Percentiles rank a stretch among this genome's conserved stretches.
phyloP scores from a whole-genome alignment of 35 echinoderm and acorn worm genomes.

The Lytechinus variegatus region DNA sequence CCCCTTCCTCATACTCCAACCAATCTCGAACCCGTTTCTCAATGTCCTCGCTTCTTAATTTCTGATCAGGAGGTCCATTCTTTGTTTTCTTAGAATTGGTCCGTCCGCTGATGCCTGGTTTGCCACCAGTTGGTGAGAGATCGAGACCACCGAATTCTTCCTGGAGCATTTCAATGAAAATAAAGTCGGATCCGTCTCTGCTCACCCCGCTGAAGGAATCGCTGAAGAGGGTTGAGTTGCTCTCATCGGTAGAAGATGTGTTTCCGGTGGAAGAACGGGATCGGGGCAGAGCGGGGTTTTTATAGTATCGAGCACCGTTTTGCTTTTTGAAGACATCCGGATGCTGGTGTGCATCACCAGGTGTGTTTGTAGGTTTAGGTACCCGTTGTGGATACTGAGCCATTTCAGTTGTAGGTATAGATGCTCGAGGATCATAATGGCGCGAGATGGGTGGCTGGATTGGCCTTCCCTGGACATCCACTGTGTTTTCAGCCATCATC shows the following conservation, averaged over 20 bases:
- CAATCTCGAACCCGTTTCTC: constrained; percentile 89
- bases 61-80: constrained; percentile 66
- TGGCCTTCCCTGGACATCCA: not conserved
- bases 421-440: not conserved
- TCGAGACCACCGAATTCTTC: constrained; percentile 82
- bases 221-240: constrained; percentile 40
- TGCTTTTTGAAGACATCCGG: not conserved
- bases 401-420: not conserved
- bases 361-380: not conserved
- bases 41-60: constrained; percentile 83
- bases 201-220: constrained; percentile 49
- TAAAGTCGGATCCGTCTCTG: constrained; percentile 72
- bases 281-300: constrained; percentile 30
- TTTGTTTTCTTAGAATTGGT: not conserved
- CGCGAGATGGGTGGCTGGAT: not conserved
- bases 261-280: constrained; percentile 43
- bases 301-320: constrained; percentile 44
- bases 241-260: constrained; percentile 41
- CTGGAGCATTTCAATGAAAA: constrained; percentile 94
- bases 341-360: not conserved
- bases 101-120: constrained; percentile 43
- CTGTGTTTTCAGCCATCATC: not conserved
- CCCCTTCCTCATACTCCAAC: constrained; percentile 67
- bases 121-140: not conserved
- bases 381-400: constrained; percentile 33